phyloP scores from a whole-genome alignment of 2,797 vertebrate species.

The Sylvilagus floridanus region DNA sequence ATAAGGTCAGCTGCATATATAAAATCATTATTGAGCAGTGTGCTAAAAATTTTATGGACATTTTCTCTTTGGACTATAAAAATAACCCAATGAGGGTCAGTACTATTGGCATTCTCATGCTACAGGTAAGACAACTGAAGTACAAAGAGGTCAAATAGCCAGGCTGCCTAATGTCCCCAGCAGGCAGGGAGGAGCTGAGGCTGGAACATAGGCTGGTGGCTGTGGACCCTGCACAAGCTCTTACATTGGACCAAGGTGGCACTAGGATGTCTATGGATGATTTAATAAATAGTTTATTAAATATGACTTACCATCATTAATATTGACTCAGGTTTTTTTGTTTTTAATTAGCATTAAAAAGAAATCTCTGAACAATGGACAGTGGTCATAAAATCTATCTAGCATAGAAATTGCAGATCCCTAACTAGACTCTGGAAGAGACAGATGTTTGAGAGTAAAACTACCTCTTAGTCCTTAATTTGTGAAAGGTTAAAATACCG shows the following conservation, averaged over 20 bases:
- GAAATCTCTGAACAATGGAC: neutral
- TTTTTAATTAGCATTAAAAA: neutral
- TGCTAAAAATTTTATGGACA: neutral
- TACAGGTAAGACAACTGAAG: neutral
- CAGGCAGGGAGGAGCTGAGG: neutral
- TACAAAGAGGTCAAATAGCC: neutral
- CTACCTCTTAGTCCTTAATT: too few relatives aligned
- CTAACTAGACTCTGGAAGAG: neutral
- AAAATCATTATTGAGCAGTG: neutral
- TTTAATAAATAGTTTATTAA: neutral
- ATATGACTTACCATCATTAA: neutral
- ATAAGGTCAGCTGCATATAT: neutral
- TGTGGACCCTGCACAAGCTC: neutral
- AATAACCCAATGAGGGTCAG: neutral
- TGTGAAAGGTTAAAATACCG: neutral
- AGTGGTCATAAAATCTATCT: neutral
- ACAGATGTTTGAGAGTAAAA: too few relatives aligned
- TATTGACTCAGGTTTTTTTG: neutral
- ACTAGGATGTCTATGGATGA: neutral
- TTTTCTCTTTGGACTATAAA: neutral
- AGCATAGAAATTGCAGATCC: neutral
- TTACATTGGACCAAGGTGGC: neutral
- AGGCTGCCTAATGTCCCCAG: neutral
- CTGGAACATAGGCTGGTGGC: too few relatives aligned
- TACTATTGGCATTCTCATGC: neutral